Base-by-base conservation (phyloP, 1,140 invertebrate species). In the Drosophila virilis region DNA sequence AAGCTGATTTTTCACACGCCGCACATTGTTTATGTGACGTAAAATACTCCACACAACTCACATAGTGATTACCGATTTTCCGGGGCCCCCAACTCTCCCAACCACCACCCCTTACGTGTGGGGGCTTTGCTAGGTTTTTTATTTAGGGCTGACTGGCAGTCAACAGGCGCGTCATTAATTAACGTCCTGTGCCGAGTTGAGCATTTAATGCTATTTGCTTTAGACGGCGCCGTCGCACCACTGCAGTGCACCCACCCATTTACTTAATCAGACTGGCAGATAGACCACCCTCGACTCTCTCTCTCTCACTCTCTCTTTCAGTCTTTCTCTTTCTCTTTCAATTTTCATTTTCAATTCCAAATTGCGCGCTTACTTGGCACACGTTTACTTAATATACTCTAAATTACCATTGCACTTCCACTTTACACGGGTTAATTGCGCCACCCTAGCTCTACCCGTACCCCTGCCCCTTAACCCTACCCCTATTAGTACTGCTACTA, bases 1-100 rank as follows among this genome's bases (percentile, higher is more conserved):
- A 86, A 86, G 84, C 75, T 68, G 83, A 76, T 86, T 86, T 86
- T 88, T 86, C 83, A 88, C 82, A 86, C 82, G 83, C 79, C 79
- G 74, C 77, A 57, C 35, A 58, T 65, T 60, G 42, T 77, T 67
- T 72, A 65, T 82, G 69, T 65, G 54, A 75, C 77, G 69, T 85
- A 69, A 80, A 59, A 64, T 64, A 80, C 67, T 78, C 76, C 72
- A 75, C 72, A 70, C 72, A 74, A 61, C 71, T 68, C 64, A 74
- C 55, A 74, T 67, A 73, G 50, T 70, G 67, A 70, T 70, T 64
- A 65, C 58, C 55, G 28, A 54, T 42, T 45, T 5, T 9, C 13
- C 17, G 12, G 8, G n/a, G 7, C 28, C n/a, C n/a, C 45, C 38
- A 35, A 28, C 22, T 28, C 22, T 28, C 54, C 12, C 43, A 8